These are phyloP conservation scores for Heliconius cydno DNA, from an alignment of 2,888 invertebrate genomes.

Conservation along the genomic window DNA sequence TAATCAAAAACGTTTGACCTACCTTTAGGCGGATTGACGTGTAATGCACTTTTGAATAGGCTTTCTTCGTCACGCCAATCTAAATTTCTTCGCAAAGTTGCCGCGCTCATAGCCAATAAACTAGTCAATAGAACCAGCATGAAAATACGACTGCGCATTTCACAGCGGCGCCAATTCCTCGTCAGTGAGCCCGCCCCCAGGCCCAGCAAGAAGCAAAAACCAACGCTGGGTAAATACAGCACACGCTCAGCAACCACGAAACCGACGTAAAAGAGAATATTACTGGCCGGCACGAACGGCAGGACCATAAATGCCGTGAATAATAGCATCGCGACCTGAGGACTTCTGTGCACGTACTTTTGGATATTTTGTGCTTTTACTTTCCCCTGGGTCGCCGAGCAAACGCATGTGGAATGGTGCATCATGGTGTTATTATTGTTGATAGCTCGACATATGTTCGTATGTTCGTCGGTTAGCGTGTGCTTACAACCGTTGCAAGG, in stretches of 20 bases:
- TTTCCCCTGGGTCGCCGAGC: conserved; percentile 64
- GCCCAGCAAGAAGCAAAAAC: conserved; percentile 94
- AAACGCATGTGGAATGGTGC: conserved; percentile 79
- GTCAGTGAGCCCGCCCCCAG: conserved; percentile 84
- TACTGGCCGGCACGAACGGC: conserved; percentile 97
- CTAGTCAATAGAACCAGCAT: conserved; percentile 81
- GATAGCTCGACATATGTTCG: conserved; percentile 86
- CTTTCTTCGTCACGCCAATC: conserved; percentile 98
- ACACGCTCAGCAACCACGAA: conserved; percentile 99
- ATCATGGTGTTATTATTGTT: conserved; percentile 88
- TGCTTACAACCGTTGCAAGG: conserved; percentile 88
- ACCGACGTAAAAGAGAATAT: conserved; percentile 98
- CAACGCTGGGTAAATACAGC: conserved; percentile 97
- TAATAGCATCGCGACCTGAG: conserved; percentile 81
- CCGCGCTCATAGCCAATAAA: conserved; percentile 87
- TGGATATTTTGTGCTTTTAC: conserved; percentile 61
- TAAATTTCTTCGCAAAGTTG: conserved; percentile 91
- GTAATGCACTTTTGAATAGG: conserved; percentile 94
- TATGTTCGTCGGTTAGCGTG: conserved; percentile 86
- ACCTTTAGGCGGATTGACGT: conserved; percentile 99
- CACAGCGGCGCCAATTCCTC: conserved; percentile 73
- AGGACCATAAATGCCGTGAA: conserved; percentile 91
- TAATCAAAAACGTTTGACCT: conserved; percentile 54
- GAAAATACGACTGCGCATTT: conserved; percentile 71
- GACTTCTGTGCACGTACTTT: conserved; percentile 67